Evolutionary conservation across 2,113 vertebrate genomes (phyloP).

Genomic region (Carollia perspicillata): DNA sequence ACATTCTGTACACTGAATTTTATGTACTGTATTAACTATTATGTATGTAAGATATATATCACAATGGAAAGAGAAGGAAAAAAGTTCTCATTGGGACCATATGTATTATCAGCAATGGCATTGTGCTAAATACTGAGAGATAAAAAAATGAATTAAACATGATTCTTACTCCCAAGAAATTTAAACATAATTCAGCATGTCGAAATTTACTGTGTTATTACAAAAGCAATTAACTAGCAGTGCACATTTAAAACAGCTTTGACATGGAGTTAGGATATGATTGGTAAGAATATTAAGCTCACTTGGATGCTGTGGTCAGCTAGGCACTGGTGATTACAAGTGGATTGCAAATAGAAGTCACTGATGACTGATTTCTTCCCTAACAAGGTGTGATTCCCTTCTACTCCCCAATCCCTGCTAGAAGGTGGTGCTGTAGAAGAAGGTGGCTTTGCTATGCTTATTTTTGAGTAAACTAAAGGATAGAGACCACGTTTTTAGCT

Average conservation of each 20-base stretch:
- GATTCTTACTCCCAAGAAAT: background rate
- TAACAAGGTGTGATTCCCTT: background rate
- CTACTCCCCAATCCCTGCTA: background rate
- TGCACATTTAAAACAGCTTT: background rate
- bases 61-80: background rate
- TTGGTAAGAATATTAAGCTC: background rate
- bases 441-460: background rate
- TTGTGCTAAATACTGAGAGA: background rate
- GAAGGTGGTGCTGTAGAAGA: background rate
- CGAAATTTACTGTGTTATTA: conserved; percentile 7
- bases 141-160: background rate
- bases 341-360: background rate
- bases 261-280: background rate
- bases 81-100: background rate
- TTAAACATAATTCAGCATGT: background rate
- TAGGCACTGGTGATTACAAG: background rate
- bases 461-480: conserved; percentile 1
- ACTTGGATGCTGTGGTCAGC: background rate
- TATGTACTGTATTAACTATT: background rate
- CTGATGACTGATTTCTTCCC: background rate
- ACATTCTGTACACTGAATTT: background rate
- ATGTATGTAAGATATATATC: background rate
- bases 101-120: background rate
- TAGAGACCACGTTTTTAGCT: background rate
- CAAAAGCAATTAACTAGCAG: background rate